phyloP scores from a whole-genome alignment of 2,113 vertebrate genomes.

The Strix uralensis region DNA sequence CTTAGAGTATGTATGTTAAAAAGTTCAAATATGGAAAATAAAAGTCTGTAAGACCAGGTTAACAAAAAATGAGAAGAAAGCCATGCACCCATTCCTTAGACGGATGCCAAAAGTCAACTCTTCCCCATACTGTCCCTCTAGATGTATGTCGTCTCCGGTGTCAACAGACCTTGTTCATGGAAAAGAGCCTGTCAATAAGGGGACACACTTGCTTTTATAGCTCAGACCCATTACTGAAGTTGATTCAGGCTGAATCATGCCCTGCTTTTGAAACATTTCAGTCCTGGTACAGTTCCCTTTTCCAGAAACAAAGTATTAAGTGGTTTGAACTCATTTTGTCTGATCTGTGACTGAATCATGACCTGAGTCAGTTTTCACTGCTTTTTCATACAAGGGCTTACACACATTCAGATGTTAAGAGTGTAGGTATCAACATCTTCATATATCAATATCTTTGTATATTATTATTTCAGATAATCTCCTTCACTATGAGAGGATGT shows the following conservation, averaged over 20 bases:
- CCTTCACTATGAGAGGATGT: neutral
- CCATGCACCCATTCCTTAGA: neutral
- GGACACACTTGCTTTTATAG: neutral
- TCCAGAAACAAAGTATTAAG: neutral
- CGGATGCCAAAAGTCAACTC: neutral
- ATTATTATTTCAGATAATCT: neutral
- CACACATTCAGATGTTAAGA: neutral
- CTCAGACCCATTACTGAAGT: neutral
- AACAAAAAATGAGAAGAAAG: neutral
- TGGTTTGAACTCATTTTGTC: neutral
- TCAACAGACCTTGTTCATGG: neutral
- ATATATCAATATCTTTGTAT: neutral
- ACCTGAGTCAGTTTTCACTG: neutral
- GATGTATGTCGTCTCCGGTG: rapidly evolving
- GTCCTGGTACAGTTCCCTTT: neutral
- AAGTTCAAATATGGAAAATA: neutral
- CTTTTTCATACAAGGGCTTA: neutral
- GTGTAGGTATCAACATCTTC: neutral
- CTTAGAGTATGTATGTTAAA: rapidly evolving
- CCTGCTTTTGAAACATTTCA: neutral
- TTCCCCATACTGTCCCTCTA: neutral
- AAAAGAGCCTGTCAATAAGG: neutral
- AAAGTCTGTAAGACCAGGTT: neutral
- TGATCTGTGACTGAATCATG: neutral
- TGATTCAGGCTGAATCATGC: neutral